Base-by-base conservation (phyloP, 2,888 invertebrate species). In the Lasioglossum villosulum region DNA sequence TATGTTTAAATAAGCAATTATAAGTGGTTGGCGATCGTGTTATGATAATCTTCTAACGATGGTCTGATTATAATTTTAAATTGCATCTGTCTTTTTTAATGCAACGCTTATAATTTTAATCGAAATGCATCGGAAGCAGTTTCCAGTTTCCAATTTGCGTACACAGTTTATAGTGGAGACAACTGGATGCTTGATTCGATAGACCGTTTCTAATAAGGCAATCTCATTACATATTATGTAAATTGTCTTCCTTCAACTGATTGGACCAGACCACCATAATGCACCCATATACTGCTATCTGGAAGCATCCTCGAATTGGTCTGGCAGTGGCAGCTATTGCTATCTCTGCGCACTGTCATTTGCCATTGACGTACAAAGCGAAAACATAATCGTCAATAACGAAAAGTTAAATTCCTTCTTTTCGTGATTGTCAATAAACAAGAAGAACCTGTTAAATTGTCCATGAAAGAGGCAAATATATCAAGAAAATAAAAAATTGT, bases 191-290 rank as follows among this genome's bases (percentile, higher is more conserved):
- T 75, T 45, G 34, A 27, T 27, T 78, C 75, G 71, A 75, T 72
- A 68, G 48, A 72, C 39, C 42, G 75, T 70, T 76, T 63, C 37
- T 84, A 75, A 84, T 68, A 34, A 48, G 37, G 12, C 66, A 16
- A 76, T 84, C 73, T 73, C 30, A 48, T 84, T 68, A 79, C n/a
- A 78, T 68, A 73, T 83, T 74, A 78, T 75, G 83, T 66, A 78
- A 84, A 83, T 78, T 37, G 52, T n/a, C 52, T 72, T 52, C 71
- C 34, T 42, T 6, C n/a, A 68, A 63, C 42, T 70, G 83, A 66
- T 83, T 78, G 78, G n/a, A 27, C 52, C 37, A 39, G 37, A 70
- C 39, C 48, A 27, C 34, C 75, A 75, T 72, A 71, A 83, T 23
- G 70, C 70, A 66, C 66, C 56, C 59, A 30, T 37, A 27, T 42